Percentiles rank a stretch among this genome's conserved stretches.
Evolutionary conservation across 2,888 invertebrate genomes (phyloP).

Genomic region (Drosophila algonquin): DNA sequence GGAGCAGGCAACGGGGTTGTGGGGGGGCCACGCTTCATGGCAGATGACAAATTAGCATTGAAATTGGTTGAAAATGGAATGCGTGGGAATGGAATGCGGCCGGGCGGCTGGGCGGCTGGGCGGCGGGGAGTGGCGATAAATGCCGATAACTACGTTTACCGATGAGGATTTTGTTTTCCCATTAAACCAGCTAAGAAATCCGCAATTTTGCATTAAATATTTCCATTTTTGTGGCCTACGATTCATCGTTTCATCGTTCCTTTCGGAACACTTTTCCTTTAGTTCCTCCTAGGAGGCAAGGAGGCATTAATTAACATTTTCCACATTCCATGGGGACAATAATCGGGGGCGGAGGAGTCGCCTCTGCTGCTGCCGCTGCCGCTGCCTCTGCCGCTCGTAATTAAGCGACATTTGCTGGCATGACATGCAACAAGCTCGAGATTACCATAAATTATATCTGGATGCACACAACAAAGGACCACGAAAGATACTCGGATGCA

Average conservation of each 20-base stretch:
- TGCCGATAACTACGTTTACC: neutral
- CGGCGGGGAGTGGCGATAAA: neutral
- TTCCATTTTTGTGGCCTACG: no score
- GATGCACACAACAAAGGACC: conserved; percentile 40
- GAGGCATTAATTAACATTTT: conserved; percentile 72
- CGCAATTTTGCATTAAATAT: no score
- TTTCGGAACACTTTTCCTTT: neutral
- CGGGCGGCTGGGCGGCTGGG: no score
- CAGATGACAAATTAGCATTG: conserved; percentile 67
- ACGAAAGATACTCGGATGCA: no score
- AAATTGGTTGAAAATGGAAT: conserved; percentile 30
- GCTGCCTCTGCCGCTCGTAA: conserved; percentile 47
- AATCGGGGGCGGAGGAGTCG: conserved; percentile 47
- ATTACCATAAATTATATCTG: conserved; percentile 73
- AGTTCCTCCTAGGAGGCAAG: no score
- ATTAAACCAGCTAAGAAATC: no score
- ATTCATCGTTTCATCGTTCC: no score
- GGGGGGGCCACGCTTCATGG: conserved; percentile 51
- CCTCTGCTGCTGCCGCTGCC: neutral
- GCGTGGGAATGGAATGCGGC: conserved; percentile 48
- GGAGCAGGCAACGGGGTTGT: neutral
- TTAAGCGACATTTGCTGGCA: conserved; percentile 79
- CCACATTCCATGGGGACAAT: conserved; percentile 57
- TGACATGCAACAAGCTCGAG: conserved; percentile 72
- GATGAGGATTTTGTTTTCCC: no score